Evolutionary conservation across 2,113 vertebrate genomes (phyloP), one percentile per base, ranked within the genome.

Genomic region (Poecile atricapillus): DNA sequence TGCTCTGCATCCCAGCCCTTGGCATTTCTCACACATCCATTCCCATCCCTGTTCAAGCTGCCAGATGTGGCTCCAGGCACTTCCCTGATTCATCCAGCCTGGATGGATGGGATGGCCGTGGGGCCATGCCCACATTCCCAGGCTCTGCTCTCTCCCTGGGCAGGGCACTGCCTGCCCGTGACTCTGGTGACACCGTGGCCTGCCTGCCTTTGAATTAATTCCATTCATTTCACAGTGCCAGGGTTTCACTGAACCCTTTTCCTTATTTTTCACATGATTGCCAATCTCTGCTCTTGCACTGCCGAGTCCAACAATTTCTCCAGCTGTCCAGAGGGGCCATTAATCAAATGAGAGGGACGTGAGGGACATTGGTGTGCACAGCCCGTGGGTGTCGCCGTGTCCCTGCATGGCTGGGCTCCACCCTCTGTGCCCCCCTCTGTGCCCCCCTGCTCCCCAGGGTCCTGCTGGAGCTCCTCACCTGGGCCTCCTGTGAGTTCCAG

Each of bases 191-290:
- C 90, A 83, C 63, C 19, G 79, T 64, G 92, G 71, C 85, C 90
- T 24, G 59, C 55, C 85, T 90, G 7, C 0, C 85, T 93, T 69
- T 60, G 96, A 65, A 86, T 93, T 96, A 93, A 93, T 94, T 95
- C 81, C 88, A 35, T 49, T 86, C 86, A 95, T 97, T 97, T 96
- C 90, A 93, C 94, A 94, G 94, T 94, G 95, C 88, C 92, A 94
- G 85, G 75, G 33, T 95, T 93, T 62, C 59, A 35, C 63, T 94
- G 96, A 96, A 95, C 92, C 50, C 55, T 69, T 87, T 56, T 24
- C 88, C 92, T 94, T 90, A 88, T 96, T 97, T 96, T 83, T 94
- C 96, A 97, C 95, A 76, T 41, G 78, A 90, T 39, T 93, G 92
- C 95, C 83, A 92, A 62, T 74, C 85, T 88, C 85, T 80, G 89